These are phyloP conservation scores for Anorthoa munda DNA, from an alignment of 2,888 invertebrate species.

Conservation along the genomic window DNA sequence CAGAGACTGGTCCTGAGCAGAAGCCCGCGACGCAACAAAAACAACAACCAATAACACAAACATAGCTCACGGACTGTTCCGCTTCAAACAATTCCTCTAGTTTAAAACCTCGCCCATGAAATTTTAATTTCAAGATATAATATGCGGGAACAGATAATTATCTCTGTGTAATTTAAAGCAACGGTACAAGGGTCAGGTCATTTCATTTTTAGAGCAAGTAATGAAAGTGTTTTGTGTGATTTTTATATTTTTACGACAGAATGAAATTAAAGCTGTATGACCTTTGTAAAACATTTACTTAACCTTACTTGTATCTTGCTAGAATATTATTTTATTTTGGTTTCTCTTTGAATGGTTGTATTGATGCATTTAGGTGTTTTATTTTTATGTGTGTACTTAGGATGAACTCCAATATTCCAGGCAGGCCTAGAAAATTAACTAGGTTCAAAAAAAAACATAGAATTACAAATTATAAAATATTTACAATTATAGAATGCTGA, in stretches of 20 bases:
- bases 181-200: constrained; percentile 79
- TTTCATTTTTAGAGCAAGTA: constrained; percentile 73
- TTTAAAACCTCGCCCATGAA: constrained; percentile 88
- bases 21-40: constrained; percentile 74
- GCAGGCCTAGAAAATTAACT: no score
- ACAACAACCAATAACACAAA: constrained; percentile 80
- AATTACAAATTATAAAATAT: background rate
- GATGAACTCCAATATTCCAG: no score
- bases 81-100: constrained; percentile 77
- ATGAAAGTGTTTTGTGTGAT: constrained; percentile 69
- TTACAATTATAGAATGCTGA: background rate
- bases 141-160: constrained; percentile 81
- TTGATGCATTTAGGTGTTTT: background rate
- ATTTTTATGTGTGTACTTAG: background rate
- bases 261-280: constrained; percentile 37
- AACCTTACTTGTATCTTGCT: background rate
- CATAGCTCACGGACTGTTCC: constrained; percentile 87
- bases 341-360: background rate
- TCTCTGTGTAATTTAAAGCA: constrained; percentile 76
- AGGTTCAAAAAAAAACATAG: background rate
- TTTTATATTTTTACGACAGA: constrained; percentile 53
- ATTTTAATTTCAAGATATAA: constrained; percentile 84
- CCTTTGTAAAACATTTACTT: constrained; percentile 21
- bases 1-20: constrained; percentile 82
- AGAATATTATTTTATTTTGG: constrained; percentile 1